These are phyloP conservation scores for Hozukius guyotensis DNA, from an alignment of 2,797 vertebrate genomes.

Conservation along the genomic window DNA sequence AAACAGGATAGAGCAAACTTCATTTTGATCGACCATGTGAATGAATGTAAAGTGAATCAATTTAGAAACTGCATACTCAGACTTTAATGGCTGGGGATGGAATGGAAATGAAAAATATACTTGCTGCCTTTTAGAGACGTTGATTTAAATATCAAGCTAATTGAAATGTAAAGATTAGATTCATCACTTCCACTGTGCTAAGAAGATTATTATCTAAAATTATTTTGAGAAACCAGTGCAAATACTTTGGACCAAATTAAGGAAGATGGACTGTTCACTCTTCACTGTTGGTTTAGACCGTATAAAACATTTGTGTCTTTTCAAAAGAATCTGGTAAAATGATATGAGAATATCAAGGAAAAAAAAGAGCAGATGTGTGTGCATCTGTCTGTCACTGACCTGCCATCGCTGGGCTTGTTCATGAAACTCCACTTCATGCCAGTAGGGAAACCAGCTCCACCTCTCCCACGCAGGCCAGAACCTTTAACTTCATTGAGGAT, in stretches of 20 bases:
- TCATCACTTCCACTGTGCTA: not conserved
- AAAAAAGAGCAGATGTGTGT: not conserved
- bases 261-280: not conserved
- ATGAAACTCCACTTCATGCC: conserved; percentile 99
- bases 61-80: not conserved
- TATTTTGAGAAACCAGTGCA: not conserved
- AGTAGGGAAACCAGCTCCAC: conserved; percentile 95
- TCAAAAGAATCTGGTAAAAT: not conserved
- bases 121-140: not conserved
- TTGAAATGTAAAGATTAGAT: not conserved
- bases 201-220: not conserved
- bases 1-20: not conserved
- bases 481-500: conserved; percentile 93
- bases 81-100: not conserved
- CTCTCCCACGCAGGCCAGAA: conserved; percentile 92
- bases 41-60: not conserved
- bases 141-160: not conserved
- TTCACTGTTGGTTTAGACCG: not conserved
- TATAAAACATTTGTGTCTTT: not conserved
- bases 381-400: conserved; percentile 73
- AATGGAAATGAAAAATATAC: not conserved
- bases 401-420: conserved; percentile 97
- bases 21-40: not conserved
- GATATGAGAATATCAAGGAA: not conserved
- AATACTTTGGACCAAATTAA: not conserved